Conservation (phyloP, 2,797 vertebrate genomes). For the Bradypodion ventrale region DNA sequence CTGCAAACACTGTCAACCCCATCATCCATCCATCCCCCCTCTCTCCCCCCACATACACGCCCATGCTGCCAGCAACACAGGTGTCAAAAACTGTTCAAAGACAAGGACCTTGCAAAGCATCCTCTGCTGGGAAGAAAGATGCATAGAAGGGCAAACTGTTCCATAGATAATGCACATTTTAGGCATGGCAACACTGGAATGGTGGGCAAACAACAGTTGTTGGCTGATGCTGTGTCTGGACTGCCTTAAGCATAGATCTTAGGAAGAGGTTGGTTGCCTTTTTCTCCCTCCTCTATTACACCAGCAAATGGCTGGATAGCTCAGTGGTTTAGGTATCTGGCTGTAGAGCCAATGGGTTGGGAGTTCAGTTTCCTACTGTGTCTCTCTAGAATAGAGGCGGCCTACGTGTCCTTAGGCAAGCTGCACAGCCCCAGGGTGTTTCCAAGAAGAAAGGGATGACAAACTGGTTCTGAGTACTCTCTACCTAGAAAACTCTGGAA, state of each 20-base stretch:
- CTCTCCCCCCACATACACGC: no score
- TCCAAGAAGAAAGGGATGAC: no score
- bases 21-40: background rate
- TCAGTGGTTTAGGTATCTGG: no score
- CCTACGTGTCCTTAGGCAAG: no score
- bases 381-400: no score
- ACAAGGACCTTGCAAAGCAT: background rate
- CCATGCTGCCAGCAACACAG: background rate
- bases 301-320: no score
- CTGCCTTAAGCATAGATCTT: background rate
- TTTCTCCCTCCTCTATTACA: no score
- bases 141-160: background rate
- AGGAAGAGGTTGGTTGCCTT: background rate
- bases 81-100: background rate
- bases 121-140: background rate
- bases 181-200: background rate
- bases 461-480: no score
- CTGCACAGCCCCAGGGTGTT: no score
- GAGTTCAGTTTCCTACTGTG: no score
- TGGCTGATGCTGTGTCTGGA: background rate
- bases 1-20: slow-evolving; percentile 30
- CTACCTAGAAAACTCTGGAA: no score
- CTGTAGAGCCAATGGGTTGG: no score
- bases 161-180: background rate
- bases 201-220: background rate